Conservation (phyloP, 2,113 vertebrate genomes). For the Otolemur garnettii region DNA sequence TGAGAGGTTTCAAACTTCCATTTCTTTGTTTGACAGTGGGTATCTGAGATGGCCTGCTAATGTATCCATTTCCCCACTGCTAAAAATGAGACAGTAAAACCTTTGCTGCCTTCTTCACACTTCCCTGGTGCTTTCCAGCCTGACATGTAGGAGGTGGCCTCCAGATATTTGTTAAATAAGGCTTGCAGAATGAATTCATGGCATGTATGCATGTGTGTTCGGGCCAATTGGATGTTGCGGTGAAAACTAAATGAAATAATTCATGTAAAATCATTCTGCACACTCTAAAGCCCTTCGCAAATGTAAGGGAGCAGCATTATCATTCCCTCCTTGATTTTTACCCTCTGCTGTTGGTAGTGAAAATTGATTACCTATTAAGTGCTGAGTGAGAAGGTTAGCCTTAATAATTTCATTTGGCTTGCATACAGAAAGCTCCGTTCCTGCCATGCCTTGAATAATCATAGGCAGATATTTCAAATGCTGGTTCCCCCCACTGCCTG, state of each 20-base stretch:
- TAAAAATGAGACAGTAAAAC: neutral
- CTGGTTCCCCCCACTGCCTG: slow-evolving; percentile 12
- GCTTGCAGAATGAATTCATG: neutral
- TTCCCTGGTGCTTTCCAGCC: neutral
- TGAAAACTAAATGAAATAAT: slow-evolving; percentile 60
- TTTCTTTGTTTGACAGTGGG: neutral
- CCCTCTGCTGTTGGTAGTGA: slow-evolving; percentile 69
- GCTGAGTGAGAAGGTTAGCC: slow-evolving; percentile 78
- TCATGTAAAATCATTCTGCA: neutral
- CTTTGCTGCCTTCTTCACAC: neutral
- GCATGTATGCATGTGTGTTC: neutral
- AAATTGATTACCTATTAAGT: slow-evolving; percentile 83
- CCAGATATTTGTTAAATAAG: slow-evolving; percentile 15
- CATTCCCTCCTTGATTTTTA: slow-evolving; percentile 67
- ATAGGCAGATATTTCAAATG: slow-evolving; percentile 60
- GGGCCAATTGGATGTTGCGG: neutral
- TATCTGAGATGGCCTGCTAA: neutral
- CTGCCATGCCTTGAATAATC: slow-evolving; percentile 65
- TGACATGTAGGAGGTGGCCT: neutral
- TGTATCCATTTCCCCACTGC: neutral
- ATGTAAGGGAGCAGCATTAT: slow-evolving; percentile 39
- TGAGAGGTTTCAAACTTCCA: neutral
- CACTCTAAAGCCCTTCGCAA: slow-evolving; percentile 55
- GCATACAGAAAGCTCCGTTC: slow-evolving; percentile 69
- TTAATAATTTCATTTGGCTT: slow-evolving; percentile 81